Evolutionary conservation across 2,888 invertebrate genomes (phyloP), one percentile per base, ranked within the genome.

Genomic region (Calephelis perditalis): DNA sequence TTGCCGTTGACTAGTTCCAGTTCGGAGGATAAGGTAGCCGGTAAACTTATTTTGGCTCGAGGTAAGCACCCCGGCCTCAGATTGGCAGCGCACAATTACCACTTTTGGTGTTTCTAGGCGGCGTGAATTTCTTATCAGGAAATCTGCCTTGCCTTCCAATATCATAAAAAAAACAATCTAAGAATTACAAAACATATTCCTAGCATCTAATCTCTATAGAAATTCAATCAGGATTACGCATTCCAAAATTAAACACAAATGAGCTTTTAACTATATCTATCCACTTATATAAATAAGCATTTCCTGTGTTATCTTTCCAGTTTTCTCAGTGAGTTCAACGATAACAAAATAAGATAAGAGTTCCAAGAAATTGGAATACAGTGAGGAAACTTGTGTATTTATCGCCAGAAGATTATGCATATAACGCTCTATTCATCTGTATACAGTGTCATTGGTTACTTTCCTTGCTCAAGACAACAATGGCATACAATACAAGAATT

Each of bases 291-390:
- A 56, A 40, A 58, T 49, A 63, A 62, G 58, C 63, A 59, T 64
- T 68, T 65, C 65, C 61, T 62, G 62, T 58, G 59, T 69, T 72
- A 72, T 71, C 69, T 68, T 26, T 54, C 49, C 56, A 69, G 66
- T 67, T 71, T 73, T 71, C 73, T 71, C 67, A 68, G 67, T 68
- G 68, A 68, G 73, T 65, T 69, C 68, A 71, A 63, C 64, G 84
- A 84, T 84, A 84, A 81, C 65, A 62, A 60, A 64, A 64, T 72
- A 69, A 73, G 84, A 86, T 85, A 84, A 81, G 65, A 65, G 74
- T 81, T 80, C 79, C 73, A 72, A 77, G 78, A 75, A 78, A 70
- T 70, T 68, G 59, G 64, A 67, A 67, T 70, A 68, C 67, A 73
- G 71, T 72, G 71, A 75, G 76, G 73, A 76, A 64, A 73, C 67